Conservation (phyloP, 2,113 vertebrate species). For the Heptranchias perlo region DNA sequence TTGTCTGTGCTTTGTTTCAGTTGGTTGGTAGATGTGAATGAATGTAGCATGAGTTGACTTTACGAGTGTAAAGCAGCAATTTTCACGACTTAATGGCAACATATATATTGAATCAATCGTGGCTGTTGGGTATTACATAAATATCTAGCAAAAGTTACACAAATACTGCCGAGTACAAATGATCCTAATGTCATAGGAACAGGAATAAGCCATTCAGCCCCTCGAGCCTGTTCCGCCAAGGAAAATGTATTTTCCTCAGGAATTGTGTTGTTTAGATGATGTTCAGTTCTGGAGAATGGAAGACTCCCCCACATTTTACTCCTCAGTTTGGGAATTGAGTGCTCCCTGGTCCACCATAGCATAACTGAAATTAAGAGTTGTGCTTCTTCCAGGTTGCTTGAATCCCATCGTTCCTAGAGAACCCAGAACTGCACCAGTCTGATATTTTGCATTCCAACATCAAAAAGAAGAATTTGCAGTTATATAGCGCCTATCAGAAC, state of each 20-base stretch:
- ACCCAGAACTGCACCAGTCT: neutral
- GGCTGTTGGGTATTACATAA: neutral
- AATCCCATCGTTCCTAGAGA: neutral
- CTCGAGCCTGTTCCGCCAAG: neutral
- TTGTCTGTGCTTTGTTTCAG: neutral
- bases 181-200: neutral
- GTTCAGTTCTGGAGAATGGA: neutral
- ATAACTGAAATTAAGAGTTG: neutral
- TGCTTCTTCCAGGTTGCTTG: neutral
- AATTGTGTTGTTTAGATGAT: neutral
- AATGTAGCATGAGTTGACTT: neutral
- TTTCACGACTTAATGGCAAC: neutral
- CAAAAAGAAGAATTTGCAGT: too few relatives aligned
- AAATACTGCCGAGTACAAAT: too few relatives aligned
- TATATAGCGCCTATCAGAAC: neutral
- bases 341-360: neutral
- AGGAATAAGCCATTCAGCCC: neutral
- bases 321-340: neutral
- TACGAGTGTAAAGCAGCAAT: neutral
- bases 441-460: too few relatives aligned
- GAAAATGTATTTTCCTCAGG: neutral
- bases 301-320: neutral
- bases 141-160: neutral
- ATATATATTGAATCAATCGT: neutral
- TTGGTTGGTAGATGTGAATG: neutral